Conservation (phyloP, 2,888 invertebrate genomes). For the Tinea trinotella region DNA sequence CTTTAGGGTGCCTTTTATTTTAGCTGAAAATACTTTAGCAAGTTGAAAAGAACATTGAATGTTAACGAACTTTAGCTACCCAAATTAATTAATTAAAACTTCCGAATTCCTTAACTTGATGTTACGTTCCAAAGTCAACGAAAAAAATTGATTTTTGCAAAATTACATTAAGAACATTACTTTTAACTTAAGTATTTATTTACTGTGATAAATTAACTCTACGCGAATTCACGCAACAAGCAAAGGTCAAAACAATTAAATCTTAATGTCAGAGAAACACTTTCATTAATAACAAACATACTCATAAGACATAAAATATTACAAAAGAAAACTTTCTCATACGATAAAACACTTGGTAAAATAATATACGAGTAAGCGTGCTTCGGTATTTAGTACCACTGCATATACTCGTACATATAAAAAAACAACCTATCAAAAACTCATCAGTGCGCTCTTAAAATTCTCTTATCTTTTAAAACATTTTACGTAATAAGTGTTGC, state of each 20-base stretch:
- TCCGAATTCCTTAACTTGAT: background rate
- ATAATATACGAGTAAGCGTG: too few species aligned
- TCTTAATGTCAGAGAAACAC: background rate
- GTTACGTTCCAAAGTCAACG: background rate
- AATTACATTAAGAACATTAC: background rate
- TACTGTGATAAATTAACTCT: background rate
- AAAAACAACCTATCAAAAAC: slow-evolving; percentile 15
- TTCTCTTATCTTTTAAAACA: slow-evolving; percentile 12
- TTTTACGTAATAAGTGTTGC: slow-evolving; percentile 14
- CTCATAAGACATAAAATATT: background rate
- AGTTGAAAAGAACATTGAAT: background rate
- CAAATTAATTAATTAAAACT: slow-evolving; percentile 8
- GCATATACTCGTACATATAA: background rate
- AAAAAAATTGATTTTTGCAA: background rate
- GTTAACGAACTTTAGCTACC: background rate
- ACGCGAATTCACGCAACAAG: background rate
- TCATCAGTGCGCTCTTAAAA: slow-evolving; percentile 14
- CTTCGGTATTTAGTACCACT: slow-evolving; percentile 6
- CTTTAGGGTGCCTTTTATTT: too few species aligned
- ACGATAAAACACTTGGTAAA: background rate
- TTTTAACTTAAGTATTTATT: background rate
- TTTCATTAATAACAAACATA: background rate
- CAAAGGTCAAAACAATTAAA: slow-evolving; percentile 9
- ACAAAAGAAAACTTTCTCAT: slow-evolving; percentile 13
- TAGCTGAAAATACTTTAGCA: too few species aligned